phyloP scores from a whole-genome alignment of 2,888 invertebrate species.

The Acrobasis consociella region DNA sequence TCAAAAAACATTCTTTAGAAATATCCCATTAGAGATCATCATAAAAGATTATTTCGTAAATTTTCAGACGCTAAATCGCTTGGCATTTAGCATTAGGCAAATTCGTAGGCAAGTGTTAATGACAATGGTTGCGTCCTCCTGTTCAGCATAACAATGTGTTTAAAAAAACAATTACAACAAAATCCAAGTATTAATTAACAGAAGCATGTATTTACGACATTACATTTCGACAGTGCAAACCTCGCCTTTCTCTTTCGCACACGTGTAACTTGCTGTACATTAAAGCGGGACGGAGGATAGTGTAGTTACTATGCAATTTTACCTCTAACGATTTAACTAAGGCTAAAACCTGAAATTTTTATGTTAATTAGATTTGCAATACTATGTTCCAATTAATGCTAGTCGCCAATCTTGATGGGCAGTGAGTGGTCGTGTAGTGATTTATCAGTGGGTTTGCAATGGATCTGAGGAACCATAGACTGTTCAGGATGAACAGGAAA shows the following conservation, averaged over 20 bases:
- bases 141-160: slow-evolving; percentile 23
- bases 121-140: slow-evolving; percentile 3
- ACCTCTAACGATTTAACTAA: slow-evolving; percentile 66
- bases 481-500: slow-evolving; percentile 60
- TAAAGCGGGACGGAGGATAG: slow-evolving; percentile 57
- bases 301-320: slow-evolving; percentile 58
- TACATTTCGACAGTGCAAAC: slow-evolving; percentile 54
- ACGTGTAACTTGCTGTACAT: slow-evolving; percentile 43
- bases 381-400: slow-evolving; percentile 69
- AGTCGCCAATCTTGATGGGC: slow-evolving; percentile 63
- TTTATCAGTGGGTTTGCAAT: slow-evolving; percentile 52
- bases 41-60: neutral
- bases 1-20: neutral
- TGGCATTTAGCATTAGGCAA: slow-evolving; percentile 16
- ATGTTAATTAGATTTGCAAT: slow-evolving; percentile 77
- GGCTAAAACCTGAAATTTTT: slow-evolving; percentile 79
- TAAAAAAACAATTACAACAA: slow-evolving; percentile 37
- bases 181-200: slow-evolving; percentile 50
- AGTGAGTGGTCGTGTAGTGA: slow-evolving; percentile 68
- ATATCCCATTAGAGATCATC: neutral
- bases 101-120: slow-evolving; percentile 9
- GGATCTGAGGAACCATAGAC: slow-evolving; percentile 68
- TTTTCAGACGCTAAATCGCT: neutral
- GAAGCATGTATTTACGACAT: slow-evolving; percentile 56
- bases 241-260: slow-evolving; percentile 51